Base-by-base conservation (phyloP, 2,888 invertebrate genomes). In the Euphydryas editha region DNA sequence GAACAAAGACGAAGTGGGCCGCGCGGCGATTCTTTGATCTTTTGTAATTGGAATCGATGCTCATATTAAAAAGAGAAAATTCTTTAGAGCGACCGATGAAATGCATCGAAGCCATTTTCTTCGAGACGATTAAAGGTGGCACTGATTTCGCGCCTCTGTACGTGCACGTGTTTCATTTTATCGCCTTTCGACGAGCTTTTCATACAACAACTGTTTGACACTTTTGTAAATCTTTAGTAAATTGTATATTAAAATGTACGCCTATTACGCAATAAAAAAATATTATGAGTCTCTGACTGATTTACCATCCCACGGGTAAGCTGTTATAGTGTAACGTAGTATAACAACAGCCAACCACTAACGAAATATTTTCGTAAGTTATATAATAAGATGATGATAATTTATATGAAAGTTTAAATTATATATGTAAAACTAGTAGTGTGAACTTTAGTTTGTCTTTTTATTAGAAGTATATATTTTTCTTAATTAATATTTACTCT, bases 21-120 rank as follows among this genome's bases (percentile, higher is more conserved):
- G 90, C 87, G 87, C 89, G 91, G 89, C 91, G 90, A 92, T 92
- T 92, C 92, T 92, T 92, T 92, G 92, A 92, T 92, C 92, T 92
- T 92, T 92, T 92, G 92, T 92, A 92, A 92, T 92, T 92, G 92
- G 90, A 92, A 92, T 92, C 92, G 92, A 92, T 92, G 92, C 92
- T 92, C 91, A 90, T 91, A 92, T 92, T 92, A 92, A 92, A 92
- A 92, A 90, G 90, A 90, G 84, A 85, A 90, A 89, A 86, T 87
- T 88, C 88, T 86, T 87, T 85, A 82, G 80, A 85, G 80, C 83
- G 79, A 83, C 86, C 86, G 87, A 88, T 88, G 88, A 90, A 90
- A 90, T 91, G 90, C 91, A 91, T 82, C 88, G 86, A 86, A 88
- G 88, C 89, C 88, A 88, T 88, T 90, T 87, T 81, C 83, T 86